Percentiles rank a stretch among this genome's conserved stretches.
Evolutionary conservation across 2,888 invertebrate species (phyloP).

Genomic region (Pseudeuparius sepicola): DNA sequence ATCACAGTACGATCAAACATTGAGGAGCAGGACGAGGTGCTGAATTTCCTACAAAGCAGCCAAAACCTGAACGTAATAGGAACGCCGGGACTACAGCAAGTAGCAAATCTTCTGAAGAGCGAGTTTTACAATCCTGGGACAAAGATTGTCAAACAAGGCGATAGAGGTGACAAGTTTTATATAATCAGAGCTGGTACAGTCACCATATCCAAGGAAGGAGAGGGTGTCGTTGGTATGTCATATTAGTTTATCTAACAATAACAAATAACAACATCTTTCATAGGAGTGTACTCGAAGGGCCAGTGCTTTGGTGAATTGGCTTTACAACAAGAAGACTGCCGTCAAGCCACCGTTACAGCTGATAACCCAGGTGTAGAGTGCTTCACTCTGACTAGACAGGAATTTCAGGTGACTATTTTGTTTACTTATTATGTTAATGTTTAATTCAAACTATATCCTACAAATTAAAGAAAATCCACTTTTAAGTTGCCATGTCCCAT

Average conservation of each 20-base stretch:
- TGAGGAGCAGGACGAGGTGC: slow-evolving; percentile 73
- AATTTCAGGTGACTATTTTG: too few species aligned
- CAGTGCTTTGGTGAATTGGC: slow-evolving; percentile 88
- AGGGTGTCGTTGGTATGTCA: slow-evolving; percentile 50
- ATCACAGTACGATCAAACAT: too few species aligned
- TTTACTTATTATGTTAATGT: too few species aligned
- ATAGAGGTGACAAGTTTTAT: slow-evolving; percentile 81
- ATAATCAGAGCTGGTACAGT: slow-evolving; percentile 81
- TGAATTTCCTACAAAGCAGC: slow-evolving; percentile 74
- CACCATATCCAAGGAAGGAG: slow-evolving; percentile 56
- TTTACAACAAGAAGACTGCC: slow-evolving; percentile 66
- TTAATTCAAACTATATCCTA: too few species aligned
- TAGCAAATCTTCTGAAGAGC: slow-evolving; percentile 81
- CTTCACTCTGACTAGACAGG: slow-evolving; percentile 70
- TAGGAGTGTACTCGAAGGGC: too few species aligned
- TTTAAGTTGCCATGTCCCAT: too few species aligned
- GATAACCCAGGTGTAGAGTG: slow-evolving; percentile 77
- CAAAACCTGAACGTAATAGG: slow-evolving; percentile 66
- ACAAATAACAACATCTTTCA: too few species aligned
- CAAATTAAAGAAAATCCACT: too few species aligned
- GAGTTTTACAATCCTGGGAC: slow-evolving; percentile 73
- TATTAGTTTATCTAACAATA: too few species aligned
- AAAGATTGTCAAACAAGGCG: slow-evolving; percentile 75
- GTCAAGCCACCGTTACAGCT: slow-evolving; percentile 87
- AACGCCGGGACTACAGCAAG: slow-evolving; percentile 61